A percentile compares a stretch with the other conserved stretches of the same genome.
Evolutionary conservation across 2,113 vertebrate species (phyloP).

Genomic region (Caretta caretta): DNA sequence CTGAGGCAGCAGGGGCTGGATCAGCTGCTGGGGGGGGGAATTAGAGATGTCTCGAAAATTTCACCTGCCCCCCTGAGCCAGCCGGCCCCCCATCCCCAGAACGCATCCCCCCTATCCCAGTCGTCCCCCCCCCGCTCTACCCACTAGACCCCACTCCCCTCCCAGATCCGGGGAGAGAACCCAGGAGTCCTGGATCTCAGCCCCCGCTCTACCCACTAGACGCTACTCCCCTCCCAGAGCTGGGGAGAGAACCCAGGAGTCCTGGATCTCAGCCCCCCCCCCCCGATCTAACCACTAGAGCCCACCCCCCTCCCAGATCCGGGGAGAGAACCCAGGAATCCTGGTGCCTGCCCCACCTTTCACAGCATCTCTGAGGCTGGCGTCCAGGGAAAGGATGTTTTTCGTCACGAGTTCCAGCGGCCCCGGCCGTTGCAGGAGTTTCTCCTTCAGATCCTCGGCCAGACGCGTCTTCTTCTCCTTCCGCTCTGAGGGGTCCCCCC

Average conservation of each 20-base stretch:
- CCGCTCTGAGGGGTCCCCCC: conserved; percentile 40
- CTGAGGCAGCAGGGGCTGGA: conserved; percentile 69
- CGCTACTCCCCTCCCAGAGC: too few relatives aligned
- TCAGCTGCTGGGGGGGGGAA: conserved; percentile 11
- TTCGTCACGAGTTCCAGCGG: conserved; percentile 76
- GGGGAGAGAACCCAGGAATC: too few relatives aligned
- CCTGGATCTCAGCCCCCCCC: too few relatives aligned
- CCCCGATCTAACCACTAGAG: too few relatives aligned
- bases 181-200: too few relatives aligned
- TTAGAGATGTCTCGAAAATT: background rate
- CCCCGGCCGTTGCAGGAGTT: conserved; percentile 75
- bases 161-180: too few relatives aligned
- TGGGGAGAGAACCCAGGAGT: too few relatives aligned
- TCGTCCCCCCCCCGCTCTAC: too few relatives aligned
- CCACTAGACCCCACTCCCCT: too few relatives aligned
- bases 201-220: too few relatives aligned
- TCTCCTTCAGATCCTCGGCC: conserved; percentile 79
- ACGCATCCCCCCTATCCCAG: too few relatives aligned
- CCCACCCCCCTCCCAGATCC: background rate
- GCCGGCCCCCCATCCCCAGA: background rate
- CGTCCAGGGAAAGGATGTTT: conserved; percentile 67
- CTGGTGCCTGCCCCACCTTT: background rate
- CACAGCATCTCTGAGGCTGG: conserved; percentile 12
- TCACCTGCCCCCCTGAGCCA: background rate
- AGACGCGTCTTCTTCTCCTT: conserved; percentile 83